Conservation (phyloP, 2,888 invertebrate genomes). For the Dimorphilus gyrociliatus region DNA sequence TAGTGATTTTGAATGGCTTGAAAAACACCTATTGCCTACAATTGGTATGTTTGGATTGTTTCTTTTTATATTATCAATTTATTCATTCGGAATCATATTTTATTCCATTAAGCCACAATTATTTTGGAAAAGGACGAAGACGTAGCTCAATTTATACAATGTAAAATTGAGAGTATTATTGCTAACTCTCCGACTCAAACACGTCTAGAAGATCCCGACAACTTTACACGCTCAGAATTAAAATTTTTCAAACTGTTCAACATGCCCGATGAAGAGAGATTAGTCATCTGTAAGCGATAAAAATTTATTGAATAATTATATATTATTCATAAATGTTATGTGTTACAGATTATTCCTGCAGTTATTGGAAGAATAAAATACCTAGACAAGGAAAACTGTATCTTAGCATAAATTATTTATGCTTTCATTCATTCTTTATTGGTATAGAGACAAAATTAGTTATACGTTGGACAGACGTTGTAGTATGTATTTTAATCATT, state of each 20-base stretch:
- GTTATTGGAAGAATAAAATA: slow-evolving; percentile 78
- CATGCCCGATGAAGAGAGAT: slow-evolving; percentile 78
- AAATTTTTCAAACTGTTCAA: slow-evolving; percentile 76
- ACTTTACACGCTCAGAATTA: slow-evolving; percentile 55
- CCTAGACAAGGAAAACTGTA: slow-evolving; percentile 95
- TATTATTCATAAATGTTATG: neutral
- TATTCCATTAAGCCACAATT: slow-evolving; percentile 19
- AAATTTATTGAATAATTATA: neutral
- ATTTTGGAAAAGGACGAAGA: slow-evolving; percentile 83
- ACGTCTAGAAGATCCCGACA: slow-evolving; percentile 50
- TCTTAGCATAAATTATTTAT: slow-evolving; percentile 83
- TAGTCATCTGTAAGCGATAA: slow-evolving; percentile 66
- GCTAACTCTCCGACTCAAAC: slow-evolving; percentile 44
- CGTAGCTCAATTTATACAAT: slow-evolving; percentile 79
- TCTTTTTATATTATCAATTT: neutral
- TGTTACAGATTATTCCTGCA: slow-evolving; percentile 44
- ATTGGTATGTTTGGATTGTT: slow-evolving; percentile 45
- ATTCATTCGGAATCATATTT: neutral
- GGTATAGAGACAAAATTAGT: slow-evolving; percentile 73
- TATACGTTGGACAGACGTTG: slow-evolving; percentile 76
- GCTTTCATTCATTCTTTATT: slow-evolving; percentile 85
- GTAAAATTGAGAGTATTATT: slow-evolving; percentile 86
- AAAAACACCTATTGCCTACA: slow-evolving; percentile 64
- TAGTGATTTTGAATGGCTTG: slow-evolving; percentile 85
- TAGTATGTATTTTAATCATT: slow-evolving; percentile 38